These are phyloP conservation scores for Sebastes iracundus DNA, from an alignment of 2,797 vertebrate species.

Conservation along the genomic window DNA sequence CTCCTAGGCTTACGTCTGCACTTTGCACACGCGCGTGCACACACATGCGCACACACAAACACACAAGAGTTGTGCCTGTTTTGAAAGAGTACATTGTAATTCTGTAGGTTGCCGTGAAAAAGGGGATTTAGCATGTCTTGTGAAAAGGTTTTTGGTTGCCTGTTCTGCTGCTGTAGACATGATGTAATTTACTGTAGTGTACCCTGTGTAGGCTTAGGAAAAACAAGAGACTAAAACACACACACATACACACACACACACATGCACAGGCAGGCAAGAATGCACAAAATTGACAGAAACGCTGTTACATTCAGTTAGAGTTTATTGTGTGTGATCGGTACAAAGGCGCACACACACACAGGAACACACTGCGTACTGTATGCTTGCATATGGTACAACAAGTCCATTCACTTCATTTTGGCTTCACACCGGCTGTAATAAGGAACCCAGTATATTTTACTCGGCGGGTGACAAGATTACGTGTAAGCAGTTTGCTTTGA, in stretches of 20 bases:
- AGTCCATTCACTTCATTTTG: slow-evolving; percentile 34
- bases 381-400: not conserved
- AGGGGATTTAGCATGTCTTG: slow-evolving; percentile 47
- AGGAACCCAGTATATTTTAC: slow-evolving; percentile 54
- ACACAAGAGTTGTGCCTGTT: slow-evolving; percentile 13
- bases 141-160: slow-evolving; percentile 49
- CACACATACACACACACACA: not conserved
- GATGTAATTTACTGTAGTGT: slow-evolving; percentile 57
- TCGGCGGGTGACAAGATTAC: slow-evolving; percentile 61
- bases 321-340: not conserved
- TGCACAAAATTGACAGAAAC: not conserved
- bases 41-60: not conserved
- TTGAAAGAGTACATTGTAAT: slow-evolving; percentile 64
- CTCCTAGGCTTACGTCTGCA: slow-evolving; percentile 61
- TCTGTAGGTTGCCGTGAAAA: slow-evolving; percentile 58
- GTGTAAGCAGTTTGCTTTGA: slow-evolving; percentile 76
- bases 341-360: not conserved
- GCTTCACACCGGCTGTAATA: slow-evolving; percentile 21
- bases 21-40: slow-evolving; percentile 15
- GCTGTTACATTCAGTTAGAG: not conserved
- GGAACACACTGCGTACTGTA: not conserved
- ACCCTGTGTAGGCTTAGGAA: slow-evolving; percentile 13
- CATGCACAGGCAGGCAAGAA: not conserved
- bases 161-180: slow-evolving; percentile 54
- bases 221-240: slow-evolving; percentile 20